Evolutionary conservation across 2,888 invertebrate species (phyloP), one percentile per base, ranked within the genome.

Genomic region (Listrodromus nycthemerus): DNA sequence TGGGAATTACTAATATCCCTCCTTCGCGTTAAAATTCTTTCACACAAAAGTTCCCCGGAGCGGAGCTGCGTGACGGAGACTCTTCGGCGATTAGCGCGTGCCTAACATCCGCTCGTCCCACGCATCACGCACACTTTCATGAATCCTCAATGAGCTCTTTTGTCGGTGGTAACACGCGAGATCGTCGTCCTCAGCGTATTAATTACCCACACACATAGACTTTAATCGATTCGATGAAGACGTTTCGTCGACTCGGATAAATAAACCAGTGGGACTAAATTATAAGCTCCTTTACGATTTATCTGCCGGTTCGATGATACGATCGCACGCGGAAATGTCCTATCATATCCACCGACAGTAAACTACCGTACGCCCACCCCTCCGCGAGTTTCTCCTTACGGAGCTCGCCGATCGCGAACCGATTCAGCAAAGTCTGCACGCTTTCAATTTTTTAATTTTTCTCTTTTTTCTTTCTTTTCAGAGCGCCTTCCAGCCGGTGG

Each of bases 111-210:
- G 30, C 16, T 2, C 27, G 24, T 13, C n/a, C 13, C 55, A 13
- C 55, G 4, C 13, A 13, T 67, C 69, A 69, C 55, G 55, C 71
- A 58, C 41, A 48, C 48, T 74, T 48, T 63, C 73, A 27, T 63
- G 83, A 83, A 80, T 80, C 41, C 52, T 70, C 67, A 83, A 83
- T 80, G 80, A 80, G 80, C 41, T 65, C 71, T 45, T 55, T 76
- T 80, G 73, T 78, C 66, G 67, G 61, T 63, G 4, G 6, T 10
- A 27, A 71, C n/a, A n/a, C 73, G 30, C 27, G 27, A 48, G 30
- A 10, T 41, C 13, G 30, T 63, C 61, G 48, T n/a, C 55, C 19
- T 24, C 10, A 2, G 61, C 61, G 48, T 74, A 63, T 74, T 30
- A 33, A 63, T 48, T 30, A 50, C 19, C 10, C 1, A 52, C 24